These are phyloP conservation scores for Odocoileus hemionus DNA, from an alignment of 2,113 vertebrate genomes.

Conservation along the genomic window DNA sequence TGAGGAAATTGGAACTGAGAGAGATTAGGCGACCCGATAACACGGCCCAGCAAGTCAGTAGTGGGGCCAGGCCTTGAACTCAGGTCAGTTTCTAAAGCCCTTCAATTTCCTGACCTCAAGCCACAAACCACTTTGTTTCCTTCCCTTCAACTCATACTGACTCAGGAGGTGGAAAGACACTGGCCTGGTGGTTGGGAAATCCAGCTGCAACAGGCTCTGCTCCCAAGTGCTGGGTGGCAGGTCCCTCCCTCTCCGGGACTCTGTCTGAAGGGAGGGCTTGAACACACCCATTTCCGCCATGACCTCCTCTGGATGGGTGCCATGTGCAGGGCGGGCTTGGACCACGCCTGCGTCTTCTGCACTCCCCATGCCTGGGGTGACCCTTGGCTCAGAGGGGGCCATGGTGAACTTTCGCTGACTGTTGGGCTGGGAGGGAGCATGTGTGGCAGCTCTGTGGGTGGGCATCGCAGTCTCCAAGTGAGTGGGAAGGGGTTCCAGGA, in stretches of 20 bases:
- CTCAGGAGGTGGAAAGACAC: background rate
- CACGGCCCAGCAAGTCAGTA: background rate
- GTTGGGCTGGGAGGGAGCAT: background rate
- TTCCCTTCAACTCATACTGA: background rate
- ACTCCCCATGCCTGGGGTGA: background rate
- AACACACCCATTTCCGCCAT: background rate
- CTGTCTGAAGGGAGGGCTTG: background rate
- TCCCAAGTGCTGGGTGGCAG: background rate
- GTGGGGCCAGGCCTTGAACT: background rate
- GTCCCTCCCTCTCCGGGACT: background rate
- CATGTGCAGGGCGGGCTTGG: background rate
- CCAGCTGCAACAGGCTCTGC: background rate
- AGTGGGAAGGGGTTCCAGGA: background rate
- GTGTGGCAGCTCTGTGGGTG: accelerated
- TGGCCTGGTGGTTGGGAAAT: background rate
- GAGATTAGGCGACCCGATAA: background rate
- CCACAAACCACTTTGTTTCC: background rate
- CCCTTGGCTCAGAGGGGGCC: background rate
- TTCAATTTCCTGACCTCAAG: background rate
- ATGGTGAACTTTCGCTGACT: background rate
- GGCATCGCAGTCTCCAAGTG: background rate
- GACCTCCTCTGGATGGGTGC: background rate
- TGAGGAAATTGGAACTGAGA: background rate
- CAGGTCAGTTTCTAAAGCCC: background rate
- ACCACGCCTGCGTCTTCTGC: background rate